phyloP scores from a whole-genome alignment of 2,888 invertebrate genomes.

The Rotaria magnacalcarata region DNA sequence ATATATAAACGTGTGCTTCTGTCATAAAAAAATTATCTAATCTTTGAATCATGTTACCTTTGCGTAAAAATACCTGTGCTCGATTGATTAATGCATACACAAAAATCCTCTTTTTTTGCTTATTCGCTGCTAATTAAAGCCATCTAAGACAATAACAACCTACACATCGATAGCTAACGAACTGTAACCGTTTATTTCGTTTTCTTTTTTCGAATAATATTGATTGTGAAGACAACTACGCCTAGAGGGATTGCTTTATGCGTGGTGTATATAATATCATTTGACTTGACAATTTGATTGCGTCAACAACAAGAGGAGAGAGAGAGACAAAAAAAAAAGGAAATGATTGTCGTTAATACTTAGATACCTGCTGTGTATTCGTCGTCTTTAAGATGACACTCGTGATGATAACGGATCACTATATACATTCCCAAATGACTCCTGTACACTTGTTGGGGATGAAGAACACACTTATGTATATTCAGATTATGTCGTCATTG shows the following conservation, averaged over 20 bases:
- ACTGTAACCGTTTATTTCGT: neutral
- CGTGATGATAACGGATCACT: conserved; percentile 18
- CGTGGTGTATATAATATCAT: neutral
- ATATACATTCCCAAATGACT: conserved; percentile 13
- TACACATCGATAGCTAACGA: neutral
- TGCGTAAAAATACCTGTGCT: neutral
- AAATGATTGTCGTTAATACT: conserved; percentile 8
- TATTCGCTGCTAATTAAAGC: neutral
- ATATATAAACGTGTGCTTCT: neutral
- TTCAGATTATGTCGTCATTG: neutral
- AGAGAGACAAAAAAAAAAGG: neutral
- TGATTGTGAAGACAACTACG: neutral
- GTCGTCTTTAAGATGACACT: conserved; percentile 29
- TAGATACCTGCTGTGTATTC: neutral
- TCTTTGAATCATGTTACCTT: neutral
- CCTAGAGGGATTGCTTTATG: neutral
- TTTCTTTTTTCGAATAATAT: neutral
- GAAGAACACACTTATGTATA: neutral
- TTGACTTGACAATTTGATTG: conserved; percentile 19
- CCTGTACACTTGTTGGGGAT: neutral
- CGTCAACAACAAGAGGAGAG: neutral
- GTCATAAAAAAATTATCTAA: neutral
- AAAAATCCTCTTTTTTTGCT: neutral
- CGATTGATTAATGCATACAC: no score
- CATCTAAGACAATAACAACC: no score